A percentile compares a stretch with the other conserved stretches of the same genome.
Evolutionary conservation across 2,888 invertebrate genomes (phyloP).

Genomic region (Xanthia togata): DNA sequence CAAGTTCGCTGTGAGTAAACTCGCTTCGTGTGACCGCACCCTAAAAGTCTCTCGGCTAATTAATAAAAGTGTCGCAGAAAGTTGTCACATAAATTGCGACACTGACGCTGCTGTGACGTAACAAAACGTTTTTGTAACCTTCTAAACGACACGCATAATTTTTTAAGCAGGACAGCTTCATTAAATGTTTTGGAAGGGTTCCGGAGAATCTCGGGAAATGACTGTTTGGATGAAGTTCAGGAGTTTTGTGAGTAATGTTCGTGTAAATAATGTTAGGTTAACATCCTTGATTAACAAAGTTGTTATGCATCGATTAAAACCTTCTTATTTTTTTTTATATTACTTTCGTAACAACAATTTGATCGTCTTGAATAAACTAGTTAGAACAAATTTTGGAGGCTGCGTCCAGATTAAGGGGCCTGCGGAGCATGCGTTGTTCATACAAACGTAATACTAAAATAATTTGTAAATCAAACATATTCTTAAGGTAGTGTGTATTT

Average conservation of each 20-base stretch:
- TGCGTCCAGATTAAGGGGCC: no score
- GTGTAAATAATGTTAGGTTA: constrained; percentile 18
- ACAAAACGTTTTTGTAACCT: constrained; percentile 68
- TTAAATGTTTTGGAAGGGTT: constrained; percentile 59
- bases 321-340: not conserved
- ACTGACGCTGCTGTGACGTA: constrained; percentile 60
- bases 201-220: constrained; percentile 33
- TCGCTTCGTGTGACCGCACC: not conserved
- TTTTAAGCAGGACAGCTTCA: constrained; percentile 58
- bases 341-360: not conserved
- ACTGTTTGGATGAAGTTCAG: constrained; percentile 39
- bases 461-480: no score
- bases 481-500: no score
- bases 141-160: constrained; percentile 66
- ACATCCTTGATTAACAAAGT: constrained; percentile 36
- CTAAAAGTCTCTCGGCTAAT: constrained; percentile 64
- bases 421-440: no score
- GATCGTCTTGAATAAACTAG: not conserved
- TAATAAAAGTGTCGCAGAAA: constrained; percentile 74
- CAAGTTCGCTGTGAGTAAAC: not conserved
- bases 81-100: constrained; percentile 70
- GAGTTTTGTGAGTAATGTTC: constrained; percentile 31
- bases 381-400: not conserved
- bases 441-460: no score
- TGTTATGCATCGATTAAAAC: constrained; percentile 23